Evolutionary conservation across 2,797 vertebrate genomes (phyloP).

Genomic region (Echeneis naucrates): DNA sequence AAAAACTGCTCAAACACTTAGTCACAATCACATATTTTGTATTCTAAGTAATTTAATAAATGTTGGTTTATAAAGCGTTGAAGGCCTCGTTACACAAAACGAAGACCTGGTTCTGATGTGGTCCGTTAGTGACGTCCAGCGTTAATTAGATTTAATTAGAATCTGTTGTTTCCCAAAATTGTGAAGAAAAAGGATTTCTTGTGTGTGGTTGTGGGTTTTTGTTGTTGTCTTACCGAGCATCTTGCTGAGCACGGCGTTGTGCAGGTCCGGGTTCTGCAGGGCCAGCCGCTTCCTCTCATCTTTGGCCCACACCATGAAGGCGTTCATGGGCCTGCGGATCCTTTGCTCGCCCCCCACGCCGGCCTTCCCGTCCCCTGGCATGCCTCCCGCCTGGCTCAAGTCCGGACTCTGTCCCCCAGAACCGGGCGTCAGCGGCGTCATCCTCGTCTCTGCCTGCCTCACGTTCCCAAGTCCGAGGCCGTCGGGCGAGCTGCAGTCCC

Average conservation of each 20-base stretch:
- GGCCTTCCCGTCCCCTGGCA: constrained; percentile 62
- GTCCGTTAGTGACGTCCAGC: background rate
- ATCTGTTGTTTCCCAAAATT: too few relatives aligned
- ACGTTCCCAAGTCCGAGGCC: constrained; percentile 59
- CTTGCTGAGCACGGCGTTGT: constrained; percentile 98
- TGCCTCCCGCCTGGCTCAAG: constrained; percentile 69
- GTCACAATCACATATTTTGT: background rate
- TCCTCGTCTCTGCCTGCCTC: constrained; percentile 68
- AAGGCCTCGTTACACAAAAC: background rate
- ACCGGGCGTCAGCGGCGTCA: constrained; percentile 47
- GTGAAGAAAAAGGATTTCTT: too few relatives aligned
- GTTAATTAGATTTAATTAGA: too few relatives aligned
- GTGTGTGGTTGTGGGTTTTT: too few relatives aligned
- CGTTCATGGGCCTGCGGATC: constrained; percentile 98
- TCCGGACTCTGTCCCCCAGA: constrained; percentile 81
- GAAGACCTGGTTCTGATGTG: background rate
- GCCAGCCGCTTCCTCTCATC: constrained; percentile 96
- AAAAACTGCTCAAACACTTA: background rate
- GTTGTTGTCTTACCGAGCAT: constrained; percentile 91
- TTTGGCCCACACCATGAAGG: constrained; percentile 99
- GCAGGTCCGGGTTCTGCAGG: constrained; percentile 95
- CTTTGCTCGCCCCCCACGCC: constrained; percentile 78
- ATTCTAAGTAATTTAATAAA: background rate
- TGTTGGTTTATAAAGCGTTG: background rate
- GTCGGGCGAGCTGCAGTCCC: constrained; percentile 78